Conservation (phyloP, 1,140 invertebrate species). For the Drosophila ogumai region DNA sequence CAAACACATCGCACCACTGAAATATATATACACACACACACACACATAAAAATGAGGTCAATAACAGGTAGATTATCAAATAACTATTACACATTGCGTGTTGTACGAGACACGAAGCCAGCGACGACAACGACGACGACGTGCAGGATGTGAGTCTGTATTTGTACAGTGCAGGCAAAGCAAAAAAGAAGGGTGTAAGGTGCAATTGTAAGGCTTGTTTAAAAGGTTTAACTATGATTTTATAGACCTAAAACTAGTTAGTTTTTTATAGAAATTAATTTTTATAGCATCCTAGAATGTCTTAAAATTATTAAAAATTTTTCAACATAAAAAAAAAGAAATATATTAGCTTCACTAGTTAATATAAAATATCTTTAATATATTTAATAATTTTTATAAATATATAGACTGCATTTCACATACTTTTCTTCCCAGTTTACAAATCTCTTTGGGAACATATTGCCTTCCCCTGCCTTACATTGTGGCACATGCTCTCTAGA, state of each 20-base stretch:
- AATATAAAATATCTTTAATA: too few species aligned
- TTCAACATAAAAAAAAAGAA: background rate
- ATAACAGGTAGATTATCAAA: slow-evolving; percentile 84
- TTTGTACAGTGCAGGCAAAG: slow-evolving; percentile 6
- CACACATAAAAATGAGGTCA: slow-evolving; percentile 76
- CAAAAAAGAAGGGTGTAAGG: background rate
- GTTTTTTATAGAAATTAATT: background rate
- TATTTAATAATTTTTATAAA: background rate
- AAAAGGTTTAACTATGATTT: background rate
- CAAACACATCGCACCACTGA: slow-evolving; percentile 31
- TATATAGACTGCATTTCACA: too few species aligned
- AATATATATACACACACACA: slow-evolving; percentile 30
- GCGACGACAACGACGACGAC: slow-evolving; percentile 9
- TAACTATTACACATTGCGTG: slow-evolving; percentile 71
- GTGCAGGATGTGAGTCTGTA: slow-evolving; percentile 26
- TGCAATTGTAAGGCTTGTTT: background rate
- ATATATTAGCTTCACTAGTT: background rate
- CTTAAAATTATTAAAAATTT: background rate
- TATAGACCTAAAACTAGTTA: background rate
- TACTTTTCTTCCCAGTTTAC: background rate
- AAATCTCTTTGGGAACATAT: slow-evolving; percentile 20
- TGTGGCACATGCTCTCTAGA: slow-evolving; percentile 56
- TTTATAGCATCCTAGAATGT: background rate
- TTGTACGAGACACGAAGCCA: slow-evolving; percentile 35
- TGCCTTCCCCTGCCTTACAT: slow-evolving; percentile 10